Evolutionary conservation across 2,888 invertebrate species (phyloP).

Genomic region (Nasonovia ribisnigri): DNA sequence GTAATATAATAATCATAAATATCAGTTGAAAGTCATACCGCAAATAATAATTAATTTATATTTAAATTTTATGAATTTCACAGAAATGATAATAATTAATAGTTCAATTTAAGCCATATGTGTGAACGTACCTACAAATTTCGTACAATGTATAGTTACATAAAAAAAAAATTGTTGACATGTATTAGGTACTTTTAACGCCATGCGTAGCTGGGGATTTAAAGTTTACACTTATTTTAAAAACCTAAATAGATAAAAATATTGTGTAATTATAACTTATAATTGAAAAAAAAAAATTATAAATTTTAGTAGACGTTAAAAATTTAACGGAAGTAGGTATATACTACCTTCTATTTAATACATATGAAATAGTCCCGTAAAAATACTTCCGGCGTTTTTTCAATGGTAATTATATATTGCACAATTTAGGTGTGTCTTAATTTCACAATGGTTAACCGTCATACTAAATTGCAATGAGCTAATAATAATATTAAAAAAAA

Average conservation of each 20-base stretch:
- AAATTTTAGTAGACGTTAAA: neutral
- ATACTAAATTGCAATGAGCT: neutral
- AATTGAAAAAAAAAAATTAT: neutral
- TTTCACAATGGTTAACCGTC: constrained; percentile 32
- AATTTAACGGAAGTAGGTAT: neutral
- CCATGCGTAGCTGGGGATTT: neutral
- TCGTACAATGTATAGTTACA: neutral
- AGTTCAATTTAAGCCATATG: neutral
- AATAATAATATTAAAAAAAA: neutral
- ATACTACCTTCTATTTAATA: neutral
- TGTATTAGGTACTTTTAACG: neutral
- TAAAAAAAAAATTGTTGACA: neutral
- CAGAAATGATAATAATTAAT: neutral
- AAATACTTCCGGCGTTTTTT: constrained; percentile 41
- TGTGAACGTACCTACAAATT: neutral
- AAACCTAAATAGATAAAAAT: neutral
- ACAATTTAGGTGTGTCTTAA: constrained; percentile 31
- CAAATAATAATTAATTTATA: neutral
- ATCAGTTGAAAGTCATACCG: neutral
- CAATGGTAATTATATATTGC: constrained; percentile 3
- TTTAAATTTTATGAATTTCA: neutral
- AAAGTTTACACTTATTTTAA: neutral
- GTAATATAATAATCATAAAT: neutral
- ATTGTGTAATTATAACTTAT: neutral
- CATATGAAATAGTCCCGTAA: neutral